Evolutionary conservation across 2,888 invertebrate species (phyloP).

Genomic region (Alentia gelatinosa): DNA sequence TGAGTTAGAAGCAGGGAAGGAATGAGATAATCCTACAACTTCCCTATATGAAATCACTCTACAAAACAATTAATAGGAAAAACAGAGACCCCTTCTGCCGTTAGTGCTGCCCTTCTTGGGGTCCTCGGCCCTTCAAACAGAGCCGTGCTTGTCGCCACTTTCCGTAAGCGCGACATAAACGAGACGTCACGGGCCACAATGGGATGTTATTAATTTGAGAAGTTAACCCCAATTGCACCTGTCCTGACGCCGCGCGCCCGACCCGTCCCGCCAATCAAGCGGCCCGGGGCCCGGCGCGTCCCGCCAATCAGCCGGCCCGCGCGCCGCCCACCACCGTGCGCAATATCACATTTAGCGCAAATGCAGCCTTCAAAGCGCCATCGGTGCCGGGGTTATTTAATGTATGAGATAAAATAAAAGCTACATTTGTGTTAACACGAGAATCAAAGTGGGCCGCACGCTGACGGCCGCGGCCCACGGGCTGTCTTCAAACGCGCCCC

Average conservation of each 20-base stretch:
- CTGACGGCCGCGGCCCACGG: not conserved
- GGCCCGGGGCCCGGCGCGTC: too few relatives aligned
- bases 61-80: too few relatives aligned
- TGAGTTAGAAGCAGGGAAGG: too few relatives aligned
- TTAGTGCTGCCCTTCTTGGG: too few relatives aligned
- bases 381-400: not conserved
- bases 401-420: conserved; percentile 52
- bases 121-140: too few relatives aligned
- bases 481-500: too few relatives aligned
- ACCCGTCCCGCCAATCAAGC: not conserved
- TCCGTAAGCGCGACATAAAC: too few relatives aligned
- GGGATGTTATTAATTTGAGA: conserved; percentile 1
- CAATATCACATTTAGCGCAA: not conserved
- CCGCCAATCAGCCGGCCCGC: not conserved
- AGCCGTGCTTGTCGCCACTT: too few relatives aligned
- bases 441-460: not conserved
- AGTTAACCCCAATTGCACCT: conserved; percentile 20
- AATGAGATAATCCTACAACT: too few relatives aligned
- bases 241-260: not conserved
- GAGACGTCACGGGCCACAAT: too few relatives aligned
- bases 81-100: too few relatives aligned
- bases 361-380: not conserved
- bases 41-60: too few relatives aligned
- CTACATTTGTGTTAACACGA: conserved; percentile 35
- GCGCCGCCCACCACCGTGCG: not conserved